Evolutionary conservation across 2,888 invertebrate species (phyloP), one percentile per base, ranked within the genome.

Genomic region (Athalia circularis): DNA sequence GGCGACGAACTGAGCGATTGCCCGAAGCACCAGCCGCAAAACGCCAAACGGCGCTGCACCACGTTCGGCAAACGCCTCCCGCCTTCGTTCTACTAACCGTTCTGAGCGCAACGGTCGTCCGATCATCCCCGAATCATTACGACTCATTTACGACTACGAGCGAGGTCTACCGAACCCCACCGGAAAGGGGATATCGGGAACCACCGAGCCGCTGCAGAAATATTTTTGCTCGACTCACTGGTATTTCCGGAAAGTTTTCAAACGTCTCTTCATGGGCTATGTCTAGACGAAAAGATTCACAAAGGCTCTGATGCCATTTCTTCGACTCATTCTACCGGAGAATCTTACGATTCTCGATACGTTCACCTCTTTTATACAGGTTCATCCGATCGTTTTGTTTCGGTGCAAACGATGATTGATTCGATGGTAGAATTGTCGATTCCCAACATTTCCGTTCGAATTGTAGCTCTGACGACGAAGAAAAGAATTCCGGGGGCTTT

Each of bases 1-100:
- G 89, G 87, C 88, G 87, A 89, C 86, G 88, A 90, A 90, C 90
- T 90, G 90, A 88, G 87, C 88, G 89, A 88, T 85, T 84, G 85
- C 85, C 86, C 85, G 84, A 83, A 82, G 83, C 78, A 59, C 82
- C 78, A 79, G 81, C 78, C 78, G 78, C 81, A 82, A 83, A 81
- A 29, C 29, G 29, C 29, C 29, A 29, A 29, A 82, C 83, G 83
- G 81, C 83, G 79, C 62, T 64, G 75, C 52, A 72, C 65, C 64
- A 29, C 29, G 29, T 29, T 29, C 29, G 29, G 29, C 29, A 29
- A 1, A 29, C 29, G 29, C 29, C 77, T 79, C 79, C 79, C 80
- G 81, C 79, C 77, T 65, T 74, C 59, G 45, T 65, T 29, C 64
- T 50, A 79, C 78, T 67, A 77, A 65, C 61, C 67, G 65, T 61